Base-by-base conservation (phyloP, 2,888 invertebrate genomes). In the Prostheceraeus crozeri region DNA sequence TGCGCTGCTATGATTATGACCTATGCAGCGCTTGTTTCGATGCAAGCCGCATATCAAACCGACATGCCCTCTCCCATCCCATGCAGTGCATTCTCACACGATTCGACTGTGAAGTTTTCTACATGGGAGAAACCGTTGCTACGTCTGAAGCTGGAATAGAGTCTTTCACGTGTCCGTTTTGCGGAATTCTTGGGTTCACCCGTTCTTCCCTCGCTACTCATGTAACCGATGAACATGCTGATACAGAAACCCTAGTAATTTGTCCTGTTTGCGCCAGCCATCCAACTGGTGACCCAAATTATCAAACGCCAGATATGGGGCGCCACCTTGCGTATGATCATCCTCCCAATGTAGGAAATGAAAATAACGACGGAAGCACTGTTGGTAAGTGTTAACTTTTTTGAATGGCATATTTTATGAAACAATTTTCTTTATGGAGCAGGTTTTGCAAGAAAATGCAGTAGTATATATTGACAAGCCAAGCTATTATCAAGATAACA, bases 1-100 rank as follows among this genome's bases (percentile, higher is more conserved):
- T 98, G 77, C 85, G 93, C 73, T 98, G 96, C 81, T 93, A 89
- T 80, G 96, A 98, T 81, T 98, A 93, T 81, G 96, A 98, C 81
- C 82, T 98, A 72, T 98, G 96, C 81, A 87, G 90, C 72, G 84
- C 85, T 71, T 96, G 94, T 78, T 94, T 88, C 79, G 91, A 94
- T 77, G 36, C 35, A 45, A 36, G 31, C 4, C 30, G 45, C 35
- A 53, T 53, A 28, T 54, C 52, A 11, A 35, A 36, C 25, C 31
- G 62, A 71, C 96, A 98, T 79, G 85, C 87, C 68, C 85, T 86
- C 70, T 90, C 91, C 78, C 96, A 98, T 81, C 90, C 96, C 62
- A 90, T 98, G 88, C 96, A 98, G 81, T 94, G 94, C 79, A 93
- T 96, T 72, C 83, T 96, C 74, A 93, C 94, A 68, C 83, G 90